Evolutionary conservation across 2,113 vertebrate species (phyloP).

Genomic region (Heloderma charlesbogerti): DNA sequence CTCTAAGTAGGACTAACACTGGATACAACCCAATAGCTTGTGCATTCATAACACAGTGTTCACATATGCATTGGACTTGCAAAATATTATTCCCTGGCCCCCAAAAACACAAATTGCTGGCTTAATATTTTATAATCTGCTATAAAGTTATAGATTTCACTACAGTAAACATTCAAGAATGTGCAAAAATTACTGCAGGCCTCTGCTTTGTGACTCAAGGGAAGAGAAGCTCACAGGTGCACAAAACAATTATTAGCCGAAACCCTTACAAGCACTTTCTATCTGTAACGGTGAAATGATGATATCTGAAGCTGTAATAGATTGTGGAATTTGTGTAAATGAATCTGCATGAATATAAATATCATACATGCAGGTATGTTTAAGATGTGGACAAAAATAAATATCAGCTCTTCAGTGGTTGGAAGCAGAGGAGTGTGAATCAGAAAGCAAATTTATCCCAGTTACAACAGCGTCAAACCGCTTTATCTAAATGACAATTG

Average conservation of each 20-base stretch:
- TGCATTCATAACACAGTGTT: conserved; percentile 34
- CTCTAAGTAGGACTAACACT: no score
- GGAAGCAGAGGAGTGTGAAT: not conserved
- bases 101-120: conserved; percentile 2
- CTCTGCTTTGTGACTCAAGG: not conserved
- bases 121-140: conserved; percentile 51
- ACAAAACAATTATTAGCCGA: conserved; percentile 58
- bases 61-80: conserved; percentile 21
- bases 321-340: not conserved
- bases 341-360: not conserved
- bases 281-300: not conserved
- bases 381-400: not conserved
- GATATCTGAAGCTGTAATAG: not conserved
- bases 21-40: conserved; percentile 4
- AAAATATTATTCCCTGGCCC: not conserved
- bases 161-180: not conserved
- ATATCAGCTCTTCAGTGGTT: not conserved
- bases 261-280: conserved; percentile 40
- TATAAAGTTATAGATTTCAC: conserved; percentile 24
- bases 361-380: not conserved
- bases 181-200: conserved; percentile 13
- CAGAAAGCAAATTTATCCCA: not conserved
- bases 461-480: not conserved
- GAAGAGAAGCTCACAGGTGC: conserved; percentile 55
- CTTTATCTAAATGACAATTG: not conserved